phyloP scores from a whole-genome alignment of 2,113 vertebrate genomes.

The Ranitomeya variabilis region DNA sequence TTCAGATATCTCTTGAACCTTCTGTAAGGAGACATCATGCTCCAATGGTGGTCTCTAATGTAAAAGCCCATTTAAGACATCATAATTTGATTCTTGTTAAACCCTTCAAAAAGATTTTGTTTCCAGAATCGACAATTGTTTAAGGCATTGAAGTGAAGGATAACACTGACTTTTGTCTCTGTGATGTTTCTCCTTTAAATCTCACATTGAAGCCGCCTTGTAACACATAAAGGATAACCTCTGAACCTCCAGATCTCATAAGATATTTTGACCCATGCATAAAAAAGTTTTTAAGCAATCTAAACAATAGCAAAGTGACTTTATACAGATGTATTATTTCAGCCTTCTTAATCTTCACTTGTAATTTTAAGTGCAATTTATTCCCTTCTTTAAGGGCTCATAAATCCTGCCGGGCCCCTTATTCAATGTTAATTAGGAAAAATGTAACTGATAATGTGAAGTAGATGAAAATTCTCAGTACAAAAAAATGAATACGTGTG shows the following conservation, averaged over 20 bases:
- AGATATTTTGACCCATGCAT: slow-evolving; percentile 43
- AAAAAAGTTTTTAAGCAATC: slow-evolving; percentile 25
- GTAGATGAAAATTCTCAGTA: not conserved
- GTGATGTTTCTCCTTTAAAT: slow-evolving; percentile 41
- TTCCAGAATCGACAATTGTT: slow-evolving; percentile 32
- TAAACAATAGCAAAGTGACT: slow-evolving; percentile 41
- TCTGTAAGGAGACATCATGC: slow-evolving; percentile 7
- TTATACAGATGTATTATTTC: slow-evolving; percentile 12
- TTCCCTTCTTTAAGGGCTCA: not conserved
- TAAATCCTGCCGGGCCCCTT: not conserved
- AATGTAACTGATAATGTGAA: slow-evolving; percentile 17
- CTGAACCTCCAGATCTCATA: slow-evolving; percentile 20
- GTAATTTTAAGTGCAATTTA: not conserved
- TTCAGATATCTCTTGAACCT: slow-evolving; percentile 45
- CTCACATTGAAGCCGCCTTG: slow-evolving; percentile 21
- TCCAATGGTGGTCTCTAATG: slow-evolving; percentile 47
- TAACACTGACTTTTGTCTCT: slow-evolving; percentile 49
- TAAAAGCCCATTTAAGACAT: slow-evolving; percentile 39
- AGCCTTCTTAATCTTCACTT: slow-evolving; percentile 6
- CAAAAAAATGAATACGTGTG: not conserved
- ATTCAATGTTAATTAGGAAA: not conserved
- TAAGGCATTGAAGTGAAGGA: slow-evolving; percentile 51
- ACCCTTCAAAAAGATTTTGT: slow-evolving; percentile 49
- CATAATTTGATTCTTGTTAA: slow-evolving; percentile 54
- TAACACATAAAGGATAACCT: slow-evolving; percentile 40